Percentiles rank a stretch among this genome's conserved stretches.
phyloP scores from a whole-genome alignment of 1,140 invertebrate genomes.

The Philaenus spumarius region DNA sequence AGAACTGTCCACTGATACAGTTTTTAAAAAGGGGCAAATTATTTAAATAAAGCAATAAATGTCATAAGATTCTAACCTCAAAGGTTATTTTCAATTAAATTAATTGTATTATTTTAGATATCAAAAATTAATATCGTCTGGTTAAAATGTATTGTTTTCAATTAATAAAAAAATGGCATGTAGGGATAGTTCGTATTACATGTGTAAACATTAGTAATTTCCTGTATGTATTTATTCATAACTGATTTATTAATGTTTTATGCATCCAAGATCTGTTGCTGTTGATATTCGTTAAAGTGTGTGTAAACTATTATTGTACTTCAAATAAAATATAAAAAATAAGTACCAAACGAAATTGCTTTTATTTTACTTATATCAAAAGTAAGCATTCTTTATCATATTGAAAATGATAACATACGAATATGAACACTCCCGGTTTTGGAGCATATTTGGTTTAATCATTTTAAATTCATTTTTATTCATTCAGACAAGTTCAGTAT shows the following conservation, averaged over 20 bases:
- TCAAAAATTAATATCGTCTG: no score
- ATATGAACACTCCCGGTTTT: conserved; percentile 25
- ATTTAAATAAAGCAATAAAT: no score
- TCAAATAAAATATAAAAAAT: conserved; percentile 2
- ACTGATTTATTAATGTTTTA: background rate
- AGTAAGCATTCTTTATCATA: conserved; percentile 26
- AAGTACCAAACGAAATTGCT: background rate
- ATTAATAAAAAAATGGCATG: no score
- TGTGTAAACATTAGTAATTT: no score
- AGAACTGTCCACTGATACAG: no score
- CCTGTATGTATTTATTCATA: background rate
- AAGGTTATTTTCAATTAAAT: no score
- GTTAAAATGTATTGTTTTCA: no score
- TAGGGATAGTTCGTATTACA: no score
- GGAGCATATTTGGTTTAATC: conserved; percentile 12
- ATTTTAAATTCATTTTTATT: conserved; percentile 1
- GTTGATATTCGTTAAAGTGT: conserved; percentile 22
- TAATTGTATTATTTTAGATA: no score
- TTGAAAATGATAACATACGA: conserved; percentile 20
- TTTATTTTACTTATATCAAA: conserved; percentile 14
- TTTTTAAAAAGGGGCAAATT: no score
- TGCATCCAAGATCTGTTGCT: conserved; percentile 22
- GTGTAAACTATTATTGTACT: conserved; percentile 1
- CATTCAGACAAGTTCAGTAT: conserved; percentile 15
- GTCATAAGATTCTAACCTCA: no score